These are phyloP conservation scores for Microplitis demolitor DNA, from an alignment of 1,140 invertebrate species.

Conservation along the genomic window DNA sequence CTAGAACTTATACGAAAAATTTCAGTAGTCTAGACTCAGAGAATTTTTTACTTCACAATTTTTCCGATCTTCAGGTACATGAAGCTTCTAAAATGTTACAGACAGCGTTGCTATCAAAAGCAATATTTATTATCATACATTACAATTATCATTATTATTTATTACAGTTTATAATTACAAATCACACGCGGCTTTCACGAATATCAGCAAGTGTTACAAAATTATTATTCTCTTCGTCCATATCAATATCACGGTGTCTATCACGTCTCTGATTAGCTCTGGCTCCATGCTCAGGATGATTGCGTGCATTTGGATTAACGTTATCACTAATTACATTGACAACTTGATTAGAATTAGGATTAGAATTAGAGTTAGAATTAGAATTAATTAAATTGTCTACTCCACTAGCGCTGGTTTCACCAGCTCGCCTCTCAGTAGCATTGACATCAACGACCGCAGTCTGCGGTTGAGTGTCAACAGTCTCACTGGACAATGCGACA, in stretches of 20 bases:
- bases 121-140: too few species aligned
- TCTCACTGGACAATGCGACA: background rate
- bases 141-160: background rate
- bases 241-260: constrained; percentile 11
- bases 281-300: too few species aligned
- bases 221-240: constrained; percentile 46
- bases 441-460: background rate
- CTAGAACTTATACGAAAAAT: too few species aligned
- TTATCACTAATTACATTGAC: background rate
- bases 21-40: too few species aligned
- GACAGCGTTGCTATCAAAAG: too few species aligned
- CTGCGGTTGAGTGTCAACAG: background rate
- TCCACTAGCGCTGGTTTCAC: too few species aligned
- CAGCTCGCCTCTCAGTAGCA: too few species aligned
- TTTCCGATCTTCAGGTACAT: too few species aligned
- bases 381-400: too few species aligned
- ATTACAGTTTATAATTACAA: background rate
- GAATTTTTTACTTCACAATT: too few species aligned
- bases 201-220: constrained; percentile 52
- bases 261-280: background rate
- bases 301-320: background rate
- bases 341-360: background rate
- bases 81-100: too few species aligned
- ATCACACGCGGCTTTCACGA: constrained; percentile 55
- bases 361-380: too few species aligned